These are phyloP conservation scores for Leptodactylus fuscus DNA, from an alignment of 2,113 vertebrate genomes.

Conservation along the genomic window DNA sequence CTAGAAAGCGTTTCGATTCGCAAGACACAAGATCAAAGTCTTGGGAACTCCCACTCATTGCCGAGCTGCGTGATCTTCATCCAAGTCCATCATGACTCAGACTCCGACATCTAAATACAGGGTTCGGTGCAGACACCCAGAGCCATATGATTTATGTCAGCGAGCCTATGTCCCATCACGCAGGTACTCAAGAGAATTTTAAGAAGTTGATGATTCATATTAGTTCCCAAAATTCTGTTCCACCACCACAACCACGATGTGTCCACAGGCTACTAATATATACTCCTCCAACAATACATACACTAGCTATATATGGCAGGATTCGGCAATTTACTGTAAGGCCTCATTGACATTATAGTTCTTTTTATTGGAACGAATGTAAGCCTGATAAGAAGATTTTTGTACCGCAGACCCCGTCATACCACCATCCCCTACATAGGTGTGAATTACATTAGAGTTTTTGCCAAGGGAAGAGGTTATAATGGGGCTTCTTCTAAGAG, in stretches of 20 bases:
- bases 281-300: background rate
- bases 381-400: background rate
- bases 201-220: conserved; percentile 21
- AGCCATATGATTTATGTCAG: background rate
- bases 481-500: too few species aligned
- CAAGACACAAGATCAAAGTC: conserved; percentile 24
- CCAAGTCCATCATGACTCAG: conserved; percentile 28
- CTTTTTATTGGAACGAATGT: background rate
- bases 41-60: background rate
- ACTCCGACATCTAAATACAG: conserved; percentile 19
- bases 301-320: background rate
- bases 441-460: too few species aligned
- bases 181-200: background rate
- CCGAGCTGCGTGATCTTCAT: background rate
- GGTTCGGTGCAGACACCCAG: background rate
- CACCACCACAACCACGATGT: background rate
- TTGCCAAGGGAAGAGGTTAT: too few species aligned
- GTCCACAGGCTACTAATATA: background rate
- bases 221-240: background rate
- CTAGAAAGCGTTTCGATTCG: conserved; percentile 16
- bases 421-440: too few species aligned
- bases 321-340: background rate
- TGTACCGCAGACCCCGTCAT: background rate
- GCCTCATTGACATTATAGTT: background rate
- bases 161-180: background rate